Percentiles rank a stretch among this genome's conserved stretches.
Conservation (phyloP, 2,888 invertebrate species). For the Athripsodes cinereus region DNA sequence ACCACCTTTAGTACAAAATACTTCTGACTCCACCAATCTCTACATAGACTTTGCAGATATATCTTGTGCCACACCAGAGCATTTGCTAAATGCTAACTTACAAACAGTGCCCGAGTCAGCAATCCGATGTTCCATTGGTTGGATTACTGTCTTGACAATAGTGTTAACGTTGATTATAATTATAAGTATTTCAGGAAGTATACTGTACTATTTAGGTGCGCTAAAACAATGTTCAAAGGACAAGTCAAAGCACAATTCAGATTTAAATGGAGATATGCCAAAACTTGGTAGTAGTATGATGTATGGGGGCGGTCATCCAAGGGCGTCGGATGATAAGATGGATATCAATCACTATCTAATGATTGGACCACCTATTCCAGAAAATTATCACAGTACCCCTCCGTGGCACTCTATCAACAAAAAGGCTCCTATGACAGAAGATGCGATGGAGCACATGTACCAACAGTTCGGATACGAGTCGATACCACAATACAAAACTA, state of each 20-base stretch:
- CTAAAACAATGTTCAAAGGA: slow-evolving; percentile 49
- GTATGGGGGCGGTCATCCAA: slow-evolving; percentile 42
- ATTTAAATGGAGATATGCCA: slow-evolving; percentile 48
- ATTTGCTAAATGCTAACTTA: slow-evolving; percentile 48
- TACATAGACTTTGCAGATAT: slow-evolving; percentile 54
- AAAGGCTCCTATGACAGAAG: slow-evolving; percentile 42
- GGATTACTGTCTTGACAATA: slow-evolving; percentile 52
- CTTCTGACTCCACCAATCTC: slow-evolving; percentile 36
- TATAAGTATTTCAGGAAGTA: slow-evolving; percentile 47
- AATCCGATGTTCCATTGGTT: slow-evolving; percentile 56
- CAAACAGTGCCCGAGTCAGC: slow-evolving; percentile 56
- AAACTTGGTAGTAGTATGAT: slow-evolving; percentile 48
- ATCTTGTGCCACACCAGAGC: slow-evolving; percentile 53
- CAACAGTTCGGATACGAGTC: slow-evolving; percentile 51
- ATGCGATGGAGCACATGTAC: slow-evolving; percentile 48
- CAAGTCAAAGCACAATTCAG: slow-evolving; percentile 49
- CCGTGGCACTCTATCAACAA: slow-evolving; percentile 50
- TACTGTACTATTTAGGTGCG: slow-evolving; percentile 48
- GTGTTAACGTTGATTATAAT: slow-evolving; percentile 50
- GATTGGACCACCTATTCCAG: slow-evolving; percentile 49
- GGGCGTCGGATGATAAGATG: slow-evolving; percentile 45
- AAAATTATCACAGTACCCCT: slow-evolving; percentile 48
- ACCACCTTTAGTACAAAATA: slow-evolving; percentile 11
- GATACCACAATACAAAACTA: slow-evolving; percentile 48
- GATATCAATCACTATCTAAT: slow-evolving; percentile 49